phyloP scores from a whole-genome alignment of 2,113 vertebrate genomes.

The Pachycephala philippinensis region DNA sequence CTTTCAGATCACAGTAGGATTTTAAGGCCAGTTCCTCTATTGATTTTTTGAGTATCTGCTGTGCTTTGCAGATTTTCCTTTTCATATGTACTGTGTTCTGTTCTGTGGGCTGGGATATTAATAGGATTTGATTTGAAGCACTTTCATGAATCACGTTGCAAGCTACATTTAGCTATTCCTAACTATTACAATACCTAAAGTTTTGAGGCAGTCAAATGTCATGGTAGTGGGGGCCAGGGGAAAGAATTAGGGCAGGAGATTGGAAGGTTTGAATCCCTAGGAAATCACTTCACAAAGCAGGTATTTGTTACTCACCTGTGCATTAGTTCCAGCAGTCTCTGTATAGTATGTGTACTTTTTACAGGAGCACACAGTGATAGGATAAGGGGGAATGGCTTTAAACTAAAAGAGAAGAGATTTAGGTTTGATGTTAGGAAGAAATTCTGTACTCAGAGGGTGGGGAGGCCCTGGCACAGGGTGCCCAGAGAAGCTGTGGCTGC shows the following conservation, averaged over 20 bases:
- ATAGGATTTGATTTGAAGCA: neutral
- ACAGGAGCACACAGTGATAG: neutral
- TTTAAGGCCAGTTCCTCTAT: neutral
- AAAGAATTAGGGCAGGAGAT: neutral
- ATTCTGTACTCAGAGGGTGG: neutral
- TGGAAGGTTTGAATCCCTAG: neutral
- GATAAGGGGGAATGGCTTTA: neutral
- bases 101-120: slow-evolving; percentile 22
- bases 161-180: neutral
- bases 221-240: neutral
- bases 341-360: neutral
- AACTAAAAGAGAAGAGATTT: neutral
- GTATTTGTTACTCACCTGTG: neutral
- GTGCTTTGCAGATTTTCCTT: slow-evolving; percentile 20
- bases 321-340: neutral
- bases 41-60: slow-evolving; percentile 7
- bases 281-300: neutral
- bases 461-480: neutral
- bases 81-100: neutral
- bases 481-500: neutral
- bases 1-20: neutral
- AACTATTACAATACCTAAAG: neutral
- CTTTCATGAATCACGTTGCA: neutral
- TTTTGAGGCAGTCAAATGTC: neutral
- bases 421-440: neutral